Percentiles rank a stretch among this genome's conserved stretches.
phyloP scores from a whole-genome alignment of 1,140 invertebrate genomes.

The Drosophila hydei region DNA sequence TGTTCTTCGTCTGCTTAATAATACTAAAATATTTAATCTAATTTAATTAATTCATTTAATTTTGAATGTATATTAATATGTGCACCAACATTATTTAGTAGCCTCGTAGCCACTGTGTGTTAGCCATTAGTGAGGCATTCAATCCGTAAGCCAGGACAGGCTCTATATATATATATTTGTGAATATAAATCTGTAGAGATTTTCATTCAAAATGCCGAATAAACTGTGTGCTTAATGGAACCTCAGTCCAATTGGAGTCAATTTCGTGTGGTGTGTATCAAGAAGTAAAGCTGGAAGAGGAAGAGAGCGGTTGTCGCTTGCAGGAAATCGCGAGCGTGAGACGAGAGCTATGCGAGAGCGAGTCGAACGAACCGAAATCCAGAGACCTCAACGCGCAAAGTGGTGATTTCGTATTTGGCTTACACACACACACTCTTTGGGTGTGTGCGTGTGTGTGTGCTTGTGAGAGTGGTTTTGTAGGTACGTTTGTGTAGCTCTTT shows the following conservation, averaged over 20 bases:
- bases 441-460: conserved; percentile 19
- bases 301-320: conserved; percentile 7
- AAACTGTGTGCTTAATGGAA: conserved; percentile 3
- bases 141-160: no score
- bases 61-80: no score
- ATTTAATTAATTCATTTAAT: no score
- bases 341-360: conserved; percentile 42
- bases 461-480: background rate
- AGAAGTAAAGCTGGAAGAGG: background rate
- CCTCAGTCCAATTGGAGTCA: conserved; percentile 46
- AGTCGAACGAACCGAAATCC: conserved; percentile 52
- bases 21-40: no score
- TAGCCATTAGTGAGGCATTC: no score
- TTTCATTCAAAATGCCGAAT: no score
- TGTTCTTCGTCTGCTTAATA: no score
- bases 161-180: background rate
- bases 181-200: background rate
- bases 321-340: conserved; percentile 54
- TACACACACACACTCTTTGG: conserved; percentile 37
- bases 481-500: conserved; percentile 57
- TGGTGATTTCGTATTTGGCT: conserved; percentile 76
- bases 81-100: no score
- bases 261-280: conserved; percentile 30
- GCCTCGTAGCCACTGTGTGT: no score
- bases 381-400: conserved; percentile 76